Evolutionary conservation across 2,113 vertebrate genomes (phyloP).

Genomic region (Prietella phreatophila): DNA sequence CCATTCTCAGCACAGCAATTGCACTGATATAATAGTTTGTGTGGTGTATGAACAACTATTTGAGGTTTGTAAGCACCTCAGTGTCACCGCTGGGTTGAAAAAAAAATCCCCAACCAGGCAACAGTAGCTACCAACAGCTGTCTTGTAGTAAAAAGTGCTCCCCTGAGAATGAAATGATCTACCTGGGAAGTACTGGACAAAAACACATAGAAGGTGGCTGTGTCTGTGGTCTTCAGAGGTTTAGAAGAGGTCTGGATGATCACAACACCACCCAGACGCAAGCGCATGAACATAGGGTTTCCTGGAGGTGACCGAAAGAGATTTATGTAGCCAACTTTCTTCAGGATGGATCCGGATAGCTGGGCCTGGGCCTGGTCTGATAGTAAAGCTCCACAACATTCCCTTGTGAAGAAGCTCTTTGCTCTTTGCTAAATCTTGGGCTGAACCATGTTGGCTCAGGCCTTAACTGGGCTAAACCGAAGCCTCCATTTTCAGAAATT

Average conservation of each 20-base stretch:
- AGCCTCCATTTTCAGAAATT: conserved; percentile 72
- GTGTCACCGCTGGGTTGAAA: background rate
- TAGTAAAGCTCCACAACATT: conserved; percentile 88
- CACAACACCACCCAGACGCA: conserved; percentile 80
- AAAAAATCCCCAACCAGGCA: background rate
- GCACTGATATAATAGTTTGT: background rate
- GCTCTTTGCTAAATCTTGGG: conserved; percentile 76
- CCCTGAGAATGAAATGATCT: conserved; percentile 87
- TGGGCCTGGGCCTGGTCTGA: conserved; percentile 68
- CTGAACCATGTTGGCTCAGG: conserved; percentile 81
- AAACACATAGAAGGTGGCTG: conserved; percentile 83
- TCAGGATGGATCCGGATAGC: conserved; percentile 76
- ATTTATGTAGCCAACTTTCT: conserved; percentile 83
- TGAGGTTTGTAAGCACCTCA: background rate
- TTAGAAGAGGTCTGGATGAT: conserved; percentile 78
- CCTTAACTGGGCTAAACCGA: conserved; percentile 82
- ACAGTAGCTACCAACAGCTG: background rate
- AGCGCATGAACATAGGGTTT: conserved; percentile 75
- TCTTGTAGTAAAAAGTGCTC: conserved; percentile 53
- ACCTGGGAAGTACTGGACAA: conserved; percentile 76
- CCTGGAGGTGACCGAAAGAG: conserved; percentile 73
- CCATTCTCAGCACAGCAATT: background rate
- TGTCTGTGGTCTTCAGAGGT: conserved; percentile 75
- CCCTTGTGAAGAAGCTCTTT: conserved; percentile 64
- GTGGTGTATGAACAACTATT: background rate